Percentiles rank a stretch among this genome's conserved stretches.
Conservation (phyloP, 2,797 vertebrate species). For the Chaunax sp. region DNA sequence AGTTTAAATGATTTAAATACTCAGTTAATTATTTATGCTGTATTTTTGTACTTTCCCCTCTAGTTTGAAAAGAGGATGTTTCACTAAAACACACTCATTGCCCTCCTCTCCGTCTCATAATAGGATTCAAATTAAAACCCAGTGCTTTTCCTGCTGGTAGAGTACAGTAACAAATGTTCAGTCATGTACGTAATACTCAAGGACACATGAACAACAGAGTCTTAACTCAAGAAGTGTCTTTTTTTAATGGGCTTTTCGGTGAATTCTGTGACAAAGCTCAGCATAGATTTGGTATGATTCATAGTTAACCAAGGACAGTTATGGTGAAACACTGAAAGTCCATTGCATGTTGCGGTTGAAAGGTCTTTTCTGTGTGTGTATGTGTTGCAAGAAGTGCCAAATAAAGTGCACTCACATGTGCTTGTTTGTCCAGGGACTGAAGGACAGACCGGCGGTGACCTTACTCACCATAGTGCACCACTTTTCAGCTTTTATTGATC, state of each 20-base stretch:
- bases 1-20: constrained; percentile 24
- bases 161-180: constrained; percentile 1
- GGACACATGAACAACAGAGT: background rate
- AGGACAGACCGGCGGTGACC: constrained; percentile 67
- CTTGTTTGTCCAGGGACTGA: constrained; percentile 66
- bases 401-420: constrained; percentile 64
- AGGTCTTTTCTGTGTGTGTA: constrained; percentile 17
- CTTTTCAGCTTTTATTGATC: constrained; percentile 75
- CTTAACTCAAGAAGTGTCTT: background rate
- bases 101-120: background rate
- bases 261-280: background rate
- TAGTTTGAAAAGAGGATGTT: background rate
- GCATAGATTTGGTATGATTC: constrained; percentile 6
- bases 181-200: background rate
- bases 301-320: constrained; percentile 2
- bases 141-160: background rate
- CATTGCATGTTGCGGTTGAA: constrained; percentile 4
- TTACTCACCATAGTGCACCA: constrained; percentile 53
- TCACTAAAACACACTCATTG: constrained; percentile 3
- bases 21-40: constrained; percentile 21
- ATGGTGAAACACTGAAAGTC: constrained; percentile 10
- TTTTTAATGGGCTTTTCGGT: constrained; percentile 7
- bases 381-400: constrained; percentile 28
- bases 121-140: background rate
- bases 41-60: constrained; percentile 11